Conservation (phyloP, 2,888 invertebrate species). For the Agriopis aurantiaria region DNA sequence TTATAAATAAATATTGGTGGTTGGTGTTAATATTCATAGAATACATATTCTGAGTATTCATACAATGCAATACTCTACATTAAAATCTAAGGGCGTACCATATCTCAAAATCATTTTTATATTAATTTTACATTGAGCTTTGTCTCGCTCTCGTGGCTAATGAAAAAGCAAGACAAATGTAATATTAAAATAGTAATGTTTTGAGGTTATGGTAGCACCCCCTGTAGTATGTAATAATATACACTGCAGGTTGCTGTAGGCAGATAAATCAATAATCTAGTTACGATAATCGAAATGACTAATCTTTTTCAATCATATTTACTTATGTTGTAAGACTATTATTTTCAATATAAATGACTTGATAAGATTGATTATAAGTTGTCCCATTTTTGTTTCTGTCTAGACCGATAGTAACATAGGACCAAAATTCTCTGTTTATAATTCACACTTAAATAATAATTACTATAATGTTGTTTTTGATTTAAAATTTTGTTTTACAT, state of each 20-base stretch:
- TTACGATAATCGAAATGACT: neutral
- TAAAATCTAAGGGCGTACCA: neutral
- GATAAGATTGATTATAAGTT: neutral
- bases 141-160: too few species aligned
- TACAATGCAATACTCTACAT: slow-evolving; percentile 45
- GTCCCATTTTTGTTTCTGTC: slow-evolving; percentile 38
- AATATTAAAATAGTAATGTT: too few species aligned
- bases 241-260: slow-evolving; percentile 22
- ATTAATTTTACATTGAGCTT: too few species aligned
- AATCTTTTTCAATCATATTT: neutral
- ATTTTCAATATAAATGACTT: too few species aligned
- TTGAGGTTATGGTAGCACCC: neutral
- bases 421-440: slow-evolving; percentile 75
- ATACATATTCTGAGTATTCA: slow-evolving; percentile 41
- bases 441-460: slow-evolving; percentile 45
- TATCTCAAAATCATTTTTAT: too few species aligned
- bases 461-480: slow-evolving; percentile 76
- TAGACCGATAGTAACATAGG: slow-evolving; percentile 60
- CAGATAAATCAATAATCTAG: slow-evolving; percentile 10
- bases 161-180: too few species aligned
- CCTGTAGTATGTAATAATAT: neutral
- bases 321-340: neutral
- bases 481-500: slow-evolving; percentile 74
- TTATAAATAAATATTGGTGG: slow-evolving; percentile 49
- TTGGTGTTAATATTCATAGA: slow-evolving; percentile 38